Evolutionary conservation across 2,113 vertebrate species (phyloP).

Genomic region (Rhinichthys klamathensis): DNA sequence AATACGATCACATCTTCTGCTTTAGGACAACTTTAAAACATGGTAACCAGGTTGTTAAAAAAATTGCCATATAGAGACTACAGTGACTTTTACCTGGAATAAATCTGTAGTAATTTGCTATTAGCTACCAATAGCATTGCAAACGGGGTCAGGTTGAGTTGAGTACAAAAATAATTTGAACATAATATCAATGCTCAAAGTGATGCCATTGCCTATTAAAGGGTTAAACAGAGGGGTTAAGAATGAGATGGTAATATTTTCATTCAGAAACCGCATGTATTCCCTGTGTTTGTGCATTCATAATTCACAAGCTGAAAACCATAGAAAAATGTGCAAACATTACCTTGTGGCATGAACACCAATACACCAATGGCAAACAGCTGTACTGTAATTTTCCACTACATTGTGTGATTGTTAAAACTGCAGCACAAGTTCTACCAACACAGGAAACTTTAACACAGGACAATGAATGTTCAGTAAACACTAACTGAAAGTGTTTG

Average conservation of each 20-base stretch:
- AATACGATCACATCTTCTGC: no score
- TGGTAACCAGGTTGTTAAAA: not conserved
- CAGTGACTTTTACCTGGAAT: no score
- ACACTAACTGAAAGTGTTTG: not conserved
- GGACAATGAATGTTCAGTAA: not conserved
- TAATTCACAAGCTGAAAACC: not conserved
- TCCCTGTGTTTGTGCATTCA: slow-evolving; percentile 16
- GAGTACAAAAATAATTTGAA: not conserved
- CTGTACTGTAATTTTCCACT: slow-evolving; percentile 10
- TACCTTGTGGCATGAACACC: slow-evolving; percentile 6
- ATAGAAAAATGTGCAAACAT: slow-evolving; percentile 2
- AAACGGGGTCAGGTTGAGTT: not conserved
- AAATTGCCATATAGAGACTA: not conserved
- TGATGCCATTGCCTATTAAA: not conserved
- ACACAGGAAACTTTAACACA: not conserved
- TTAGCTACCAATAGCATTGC: not conserved
- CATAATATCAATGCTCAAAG: not conserved
- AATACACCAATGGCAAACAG: slow-evolving; percentile 27
- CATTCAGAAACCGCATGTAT: slow-evolving; percentile 16
- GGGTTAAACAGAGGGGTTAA: not conserved
- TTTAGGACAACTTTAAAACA: no score
- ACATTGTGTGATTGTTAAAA: not conserved
- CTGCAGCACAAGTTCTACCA: not conserved
- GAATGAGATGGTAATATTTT: slow-evolving; percentile 36
- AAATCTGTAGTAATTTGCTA: not conserved